Conservation (phyloP, 2,113 vertebrate species). For the Clarias batrachus region DNA sequence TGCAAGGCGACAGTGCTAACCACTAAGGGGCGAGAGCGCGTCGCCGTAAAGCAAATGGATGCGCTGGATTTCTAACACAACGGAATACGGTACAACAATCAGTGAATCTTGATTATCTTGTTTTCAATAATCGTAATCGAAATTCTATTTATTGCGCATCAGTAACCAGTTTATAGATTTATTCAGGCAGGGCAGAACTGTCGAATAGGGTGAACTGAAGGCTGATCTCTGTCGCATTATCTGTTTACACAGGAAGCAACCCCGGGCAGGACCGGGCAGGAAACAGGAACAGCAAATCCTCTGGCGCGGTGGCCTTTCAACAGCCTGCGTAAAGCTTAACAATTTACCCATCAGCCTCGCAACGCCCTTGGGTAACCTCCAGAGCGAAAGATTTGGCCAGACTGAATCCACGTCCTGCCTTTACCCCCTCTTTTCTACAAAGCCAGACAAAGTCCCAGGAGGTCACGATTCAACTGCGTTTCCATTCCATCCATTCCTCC, state of each 20-base stretch:
- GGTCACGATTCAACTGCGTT: slow-evolving; percentile 18
- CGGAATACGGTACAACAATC: too few relatives aligned
- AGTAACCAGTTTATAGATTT: neutral
- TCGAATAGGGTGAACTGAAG: neutral
- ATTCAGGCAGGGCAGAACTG: neutral
- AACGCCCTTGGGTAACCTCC: slow-evolving; percentile 9
- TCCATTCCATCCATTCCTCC: neutral
- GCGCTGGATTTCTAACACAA: too few relatives aligned
- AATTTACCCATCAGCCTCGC: slow-evolving; percentile 30
- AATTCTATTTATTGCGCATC: neutral
- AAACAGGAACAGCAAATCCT: slow-evolving; percentile 36
- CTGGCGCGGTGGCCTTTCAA: slow-evolving; percentile 16
- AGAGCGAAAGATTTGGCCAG: neutral
- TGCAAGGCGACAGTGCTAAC: too few relatives aligned
- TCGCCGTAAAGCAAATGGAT: too few relatives aligned
- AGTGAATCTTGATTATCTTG: too few relatives aligned
- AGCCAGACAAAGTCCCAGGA: slow-evolving; percentile 2
- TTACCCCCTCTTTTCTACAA: neutral
- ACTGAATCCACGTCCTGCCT: slow-evolving; percentile 4
- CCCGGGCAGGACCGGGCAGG: slow-evolving; percentile 29
- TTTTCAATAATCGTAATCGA: too few relatives aligned
- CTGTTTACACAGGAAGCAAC: neutral
- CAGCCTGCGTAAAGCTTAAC: slow-evolving; percentile 16
- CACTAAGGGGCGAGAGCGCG: too few relatives aligned
- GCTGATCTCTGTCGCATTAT: neutral